These are phyloP conservation scores for Nipponacmea schrenckii DNA, from an alignment of 2,888 invertebrate genomes.

Conservation along the genomic window DNA sequence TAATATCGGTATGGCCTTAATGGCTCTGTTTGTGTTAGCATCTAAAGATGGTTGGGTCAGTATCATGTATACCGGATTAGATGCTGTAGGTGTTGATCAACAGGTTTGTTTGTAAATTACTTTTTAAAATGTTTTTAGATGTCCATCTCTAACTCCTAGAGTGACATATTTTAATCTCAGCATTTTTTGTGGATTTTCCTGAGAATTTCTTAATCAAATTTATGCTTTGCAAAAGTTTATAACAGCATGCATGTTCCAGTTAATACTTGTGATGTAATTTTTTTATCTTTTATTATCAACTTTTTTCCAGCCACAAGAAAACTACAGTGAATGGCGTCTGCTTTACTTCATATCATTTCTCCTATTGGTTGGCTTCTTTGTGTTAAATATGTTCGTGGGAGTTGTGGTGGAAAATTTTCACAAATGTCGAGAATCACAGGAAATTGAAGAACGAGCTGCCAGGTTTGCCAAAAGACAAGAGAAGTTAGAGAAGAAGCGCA, in stretches of 20 bases:
- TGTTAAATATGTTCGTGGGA: slow-evolving; percentile 99
- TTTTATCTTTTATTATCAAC: neutral
- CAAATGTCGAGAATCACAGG: slow-evolving; percentile 97
- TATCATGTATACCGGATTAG: slow-evolving; percentile 99
- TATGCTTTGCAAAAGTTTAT: neutral
- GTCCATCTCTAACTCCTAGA: no score
- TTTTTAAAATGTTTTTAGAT: neutral
- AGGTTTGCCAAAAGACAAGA: slow-evolving; percentile 91
- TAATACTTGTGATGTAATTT: neutral
- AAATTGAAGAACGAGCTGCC: slow-evolving; percentile 94
- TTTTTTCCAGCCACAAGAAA: slow-evolving; percentile 87
- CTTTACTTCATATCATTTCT: slow-evolving; percentile 99
- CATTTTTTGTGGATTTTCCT: no score
- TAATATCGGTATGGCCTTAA: slow-evolving; percentile 96
- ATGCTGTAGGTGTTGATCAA: slow-evolving; percentile 97
- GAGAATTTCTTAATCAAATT: no score
- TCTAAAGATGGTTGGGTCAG: slow-evolving; percentile 99
- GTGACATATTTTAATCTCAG: no score
- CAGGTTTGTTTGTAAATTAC: slow-evolving; percentile 75
- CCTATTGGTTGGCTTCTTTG: slow-evolving; percentile 98
- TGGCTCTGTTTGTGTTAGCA: slow-evolving; percentile 98
- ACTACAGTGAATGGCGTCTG: slow-evolving; percentile 98
- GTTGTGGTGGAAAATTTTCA: slow-evolving; percentile 99
- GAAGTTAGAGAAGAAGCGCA: slow-evolving; percentile 93
- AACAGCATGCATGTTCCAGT: neutral